Conservation (phyloP, 1,140 invertebrate species). For the Phthorimaea operculella region DNA sequence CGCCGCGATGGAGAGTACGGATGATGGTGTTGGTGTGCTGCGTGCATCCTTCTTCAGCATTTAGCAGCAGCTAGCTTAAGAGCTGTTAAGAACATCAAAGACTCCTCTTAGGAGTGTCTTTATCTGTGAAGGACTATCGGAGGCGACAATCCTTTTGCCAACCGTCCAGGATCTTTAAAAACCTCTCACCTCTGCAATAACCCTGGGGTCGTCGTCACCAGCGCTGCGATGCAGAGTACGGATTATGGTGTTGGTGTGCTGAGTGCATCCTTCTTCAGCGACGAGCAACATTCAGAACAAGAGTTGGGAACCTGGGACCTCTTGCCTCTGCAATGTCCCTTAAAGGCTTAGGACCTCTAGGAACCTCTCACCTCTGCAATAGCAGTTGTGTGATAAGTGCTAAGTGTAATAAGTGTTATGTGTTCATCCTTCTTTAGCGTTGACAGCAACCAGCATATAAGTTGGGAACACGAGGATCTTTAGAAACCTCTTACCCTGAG, state of each 20-base stretch:
- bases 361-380: constrained; percentile 67
- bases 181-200: constrained; percentile 72
- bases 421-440: too few relatives aligned
- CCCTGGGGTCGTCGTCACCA: constrained; percentile 72
- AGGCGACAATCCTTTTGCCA: constrained; percentile 76
- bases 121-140: too few relatives aligned
- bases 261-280: constrained; percentile 75
- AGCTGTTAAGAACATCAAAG: constrained; percentile 77
- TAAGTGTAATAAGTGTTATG: too few relatives aligned
- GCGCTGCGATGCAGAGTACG: constrained; percentile 59
- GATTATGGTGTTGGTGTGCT: constrained; percentile 69
- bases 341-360: too few relatives aligned
- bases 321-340: too few relatives aligned
- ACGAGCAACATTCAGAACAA: constrained; percentile 76
- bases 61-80: constrained; percentile 74
- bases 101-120: too few relatives aligned
- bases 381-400: too few relatives aligned
- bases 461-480: too few relatives aligned
- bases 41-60: constrained; percentile 75
- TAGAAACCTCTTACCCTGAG: too few relatives aligned
- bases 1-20: constrained; percentile 54
- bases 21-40: constrained; percentile 71
- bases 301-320: constrained; percentile 77
- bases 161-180: too few relatives aligned
- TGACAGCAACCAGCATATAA: too few relatives aligned